A percentile compares a stretch with the other conserved stretches of the same genome.
phyloP scores from a whole-genome alignment of 1,140 invertebrate genomes.

The Drosophila subobscura region DNA sequence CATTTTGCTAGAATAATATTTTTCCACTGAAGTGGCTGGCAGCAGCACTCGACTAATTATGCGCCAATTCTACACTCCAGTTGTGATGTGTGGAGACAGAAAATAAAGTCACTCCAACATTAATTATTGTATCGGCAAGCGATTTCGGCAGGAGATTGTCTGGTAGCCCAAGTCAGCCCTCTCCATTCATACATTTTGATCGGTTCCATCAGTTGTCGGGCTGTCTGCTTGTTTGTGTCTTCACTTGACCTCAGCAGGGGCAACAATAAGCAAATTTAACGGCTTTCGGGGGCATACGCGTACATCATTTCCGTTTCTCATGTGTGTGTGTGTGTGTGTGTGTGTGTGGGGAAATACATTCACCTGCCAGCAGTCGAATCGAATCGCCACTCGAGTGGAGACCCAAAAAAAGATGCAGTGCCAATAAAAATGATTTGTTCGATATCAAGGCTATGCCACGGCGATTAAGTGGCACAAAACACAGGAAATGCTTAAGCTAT shows the following conservation, averaged over 20 bases:
- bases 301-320: constrained; percentile 74
- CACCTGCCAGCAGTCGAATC: constrained; percentile 51
- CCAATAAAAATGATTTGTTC: constrained; percentile 63
- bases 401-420: constrained; percentile 43
- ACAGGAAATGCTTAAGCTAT: constrained; percentile 41
- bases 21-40: constrained; percentile 33
- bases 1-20: constrained; percentile 58
- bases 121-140: too few species aligned
- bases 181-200: constrained; percentile 28
- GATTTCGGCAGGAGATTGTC: constrained; percentile 12
- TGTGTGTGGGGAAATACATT: constrained; percentile 77
- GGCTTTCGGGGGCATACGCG: constrained; percentile 70
- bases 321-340: constrained; percentile 24
- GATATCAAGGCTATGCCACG: constrained; percentile 55
- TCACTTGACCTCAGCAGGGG: constrained; percentile 70
- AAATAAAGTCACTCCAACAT: too few species aligned
- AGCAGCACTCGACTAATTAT: constrained; percentile 38
- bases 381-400: constrained; percentile 49
- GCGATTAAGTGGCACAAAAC: constrained; percentile 42
- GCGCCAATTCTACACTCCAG: constrained; percentile 14
- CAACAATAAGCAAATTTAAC: constrained; percentile 72
- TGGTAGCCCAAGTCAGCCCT: constrained; percentile 34
- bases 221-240: constrained; percentile 59
- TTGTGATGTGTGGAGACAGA: too few species aligned
- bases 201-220: constrained; percentile 41